These are phyloP conservation scores for Allobates femoralis DNA, from an alignment of 2,797 vertebrate species.

Conservation along the genomic window DNA sequence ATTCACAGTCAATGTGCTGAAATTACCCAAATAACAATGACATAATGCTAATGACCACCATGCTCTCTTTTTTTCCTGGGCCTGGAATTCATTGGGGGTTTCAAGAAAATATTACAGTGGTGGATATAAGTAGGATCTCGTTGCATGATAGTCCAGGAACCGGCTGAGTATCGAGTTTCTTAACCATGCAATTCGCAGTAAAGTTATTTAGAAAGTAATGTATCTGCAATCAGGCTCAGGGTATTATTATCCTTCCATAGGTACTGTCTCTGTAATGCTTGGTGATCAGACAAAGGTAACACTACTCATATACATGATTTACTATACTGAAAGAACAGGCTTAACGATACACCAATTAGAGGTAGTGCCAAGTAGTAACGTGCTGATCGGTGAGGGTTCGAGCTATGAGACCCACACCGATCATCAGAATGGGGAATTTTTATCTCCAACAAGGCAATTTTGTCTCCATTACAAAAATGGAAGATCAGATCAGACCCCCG, in stretches of 20 bases:
- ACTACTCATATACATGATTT: not conserved
- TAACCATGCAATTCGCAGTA: not conserved
- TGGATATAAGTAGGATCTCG: not conserved
- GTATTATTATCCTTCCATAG: not conserved
- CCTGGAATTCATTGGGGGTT: constrained; percentile 1
- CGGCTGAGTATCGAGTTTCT: not conserved
- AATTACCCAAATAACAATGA: constrained; percentile 29
- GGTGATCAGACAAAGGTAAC: not conserved
- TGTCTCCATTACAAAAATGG: too few species aligned
- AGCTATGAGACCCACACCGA: too few species aligned
- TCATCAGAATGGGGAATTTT: too few species aligned
- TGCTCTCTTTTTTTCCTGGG: not conserved
- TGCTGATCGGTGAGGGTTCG: too few species aligned
- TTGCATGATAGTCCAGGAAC: not conserved
- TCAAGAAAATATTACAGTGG: constrained; percentile 6
- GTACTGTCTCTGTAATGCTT: not conserved
- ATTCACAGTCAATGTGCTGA: not conserved
- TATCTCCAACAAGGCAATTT: too few species aligned
- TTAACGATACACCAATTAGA: too few species aligned
- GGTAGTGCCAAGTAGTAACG: too few species aligned
- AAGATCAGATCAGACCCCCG: too few species aligned
- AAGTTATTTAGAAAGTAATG: constrained; percentile 24
- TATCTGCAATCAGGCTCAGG: not conserved
- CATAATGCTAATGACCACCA: not conserved
- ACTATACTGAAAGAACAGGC: not conserved